These are phyloP conservation scores for Pteromalus puparum DNA, from an alignment of 1,140 invertebrate species.

Conservation along the genomic window DNA sequence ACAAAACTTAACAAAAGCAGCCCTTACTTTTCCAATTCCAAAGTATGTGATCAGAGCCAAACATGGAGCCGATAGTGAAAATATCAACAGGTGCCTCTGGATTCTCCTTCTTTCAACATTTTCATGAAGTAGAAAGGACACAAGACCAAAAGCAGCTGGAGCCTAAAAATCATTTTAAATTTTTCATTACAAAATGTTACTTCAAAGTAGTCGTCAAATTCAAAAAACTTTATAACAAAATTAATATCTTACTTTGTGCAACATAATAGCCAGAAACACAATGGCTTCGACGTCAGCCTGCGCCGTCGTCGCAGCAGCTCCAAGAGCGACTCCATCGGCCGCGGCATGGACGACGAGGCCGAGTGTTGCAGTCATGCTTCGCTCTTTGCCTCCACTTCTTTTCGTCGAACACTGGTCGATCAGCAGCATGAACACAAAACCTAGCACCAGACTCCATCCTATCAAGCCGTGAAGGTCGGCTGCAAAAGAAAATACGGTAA, in stretches of 20 bases:
- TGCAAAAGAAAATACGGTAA: conserved; percentile 58
- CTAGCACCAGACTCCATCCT: conserved; percentile 85
- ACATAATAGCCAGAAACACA: conserved; percentile 98
- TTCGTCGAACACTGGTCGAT: conserved; percentile 91
- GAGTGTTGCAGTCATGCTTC: conserved; percentile 93
- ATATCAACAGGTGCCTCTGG: conserved; percentile 92
- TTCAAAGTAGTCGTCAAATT: background rate
- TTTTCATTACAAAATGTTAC: background rate
- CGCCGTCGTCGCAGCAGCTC: conserved; percentile 95
- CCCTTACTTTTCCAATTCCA: conserved; percentile 90
- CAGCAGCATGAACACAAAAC: conserved; percentile 98
- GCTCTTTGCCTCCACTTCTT: conserved; percentile 81
- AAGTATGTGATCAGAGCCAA: conserved; percentile 95
- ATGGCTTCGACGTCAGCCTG: conserved; percentile 98
- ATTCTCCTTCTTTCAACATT: conserved; percentile 93
- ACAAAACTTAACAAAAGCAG: background rate
- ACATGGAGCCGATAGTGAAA: conserved; percentile 94
- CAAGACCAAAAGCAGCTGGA: conserved; percentile 98
- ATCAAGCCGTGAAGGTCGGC: conserved; percentile 80
- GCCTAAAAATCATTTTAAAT: conserved; percentile 77
- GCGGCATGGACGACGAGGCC: conserved; percentile 98
- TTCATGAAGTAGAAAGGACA: conserved; percentile 97
- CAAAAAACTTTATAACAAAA: background rate
- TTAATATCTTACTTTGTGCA: conserved; percentile 89
- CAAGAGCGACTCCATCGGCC: conserved; percentile 97